Evolutionary conservation across 2,888 invertebrate genomes (phyloP).

Genomic region (Eretmocerus hayati): DNA sequence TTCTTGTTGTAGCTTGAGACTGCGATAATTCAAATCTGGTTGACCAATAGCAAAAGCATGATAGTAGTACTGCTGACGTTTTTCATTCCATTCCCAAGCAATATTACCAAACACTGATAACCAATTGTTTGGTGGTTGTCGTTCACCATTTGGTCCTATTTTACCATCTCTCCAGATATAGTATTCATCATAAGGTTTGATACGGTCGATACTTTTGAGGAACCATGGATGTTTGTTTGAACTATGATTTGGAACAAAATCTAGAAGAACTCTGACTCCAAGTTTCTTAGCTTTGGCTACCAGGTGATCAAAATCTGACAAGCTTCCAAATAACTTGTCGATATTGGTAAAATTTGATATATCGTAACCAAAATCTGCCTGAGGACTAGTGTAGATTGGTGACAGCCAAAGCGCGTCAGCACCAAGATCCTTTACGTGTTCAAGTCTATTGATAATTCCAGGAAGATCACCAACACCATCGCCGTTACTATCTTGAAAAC

Average conservation of each 20-base stretch:
- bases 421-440: constrained; percentile 55
- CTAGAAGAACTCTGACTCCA: constrained; percentile 42
- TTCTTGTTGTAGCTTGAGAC: constrained; percentile 46
- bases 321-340: constrained; percentile 54
- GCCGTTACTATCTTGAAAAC: constrained; percentile 75
- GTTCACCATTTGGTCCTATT: constrained; percentile 33
- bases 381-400: constrained; percentile 63
- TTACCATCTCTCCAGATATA: constrained; percentile 69
- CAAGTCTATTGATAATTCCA: constrained; percentile 45
- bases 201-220: constrained; percentile 55
- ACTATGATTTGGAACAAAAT: too few species aligned
- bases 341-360: constrained; percentile 54
- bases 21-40: constrained; percentile 61
- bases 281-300: constrained; percentile 42
- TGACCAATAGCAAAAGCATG: constrained; percentile 55
- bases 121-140: constrained; percentile 50
- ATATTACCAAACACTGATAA: constrained; percentile 53
- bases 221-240: constrained; percentile 81
- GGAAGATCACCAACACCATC: constrained; percentile 38
- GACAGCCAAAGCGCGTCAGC: constrained; percentile 63
- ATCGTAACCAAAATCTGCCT: constrained; percentile 62
- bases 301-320: constrained; percentile 52
- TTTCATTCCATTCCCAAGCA: constrained; percentile 62
- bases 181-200: constrained; percentile 61
- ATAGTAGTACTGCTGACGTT: too few species aligned